A percentile compares a stretch with the other conserved stretches of the same genome.
These are phyloP conservation scores for Aporophyla nigra DNA, from an alignment of 2,888 invertebrate genomes.

Conservation along the genomic window DNA sequence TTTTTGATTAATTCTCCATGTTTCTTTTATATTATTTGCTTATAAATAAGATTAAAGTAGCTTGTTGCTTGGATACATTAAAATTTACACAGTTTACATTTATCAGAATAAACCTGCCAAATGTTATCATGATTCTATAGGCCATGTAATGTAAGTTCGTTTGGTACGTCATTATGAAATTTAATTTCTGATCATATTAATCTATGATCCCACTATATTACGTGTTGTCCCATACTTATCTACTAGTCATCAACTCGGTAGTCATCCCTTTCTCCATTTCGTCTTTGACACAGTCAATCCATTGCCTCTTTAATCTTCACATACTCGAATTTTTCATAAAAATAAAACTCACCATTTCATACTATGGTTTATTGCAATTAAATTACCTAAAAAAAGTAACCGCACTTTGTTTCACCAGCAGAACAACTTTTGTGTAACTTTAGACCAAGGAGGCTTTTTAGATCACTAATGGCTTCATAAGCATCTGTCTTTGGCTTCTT, in stretches of 20 bases:
- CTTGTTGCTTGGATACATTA: neutral
- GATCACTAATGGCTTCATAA: constrained; percentile 17
- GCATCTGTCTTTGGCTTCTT: constrained; percentile 70
- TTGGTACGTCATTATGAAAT: no score
- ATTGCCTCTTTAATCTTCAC: no score
- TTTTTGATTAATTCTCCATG: neutral
- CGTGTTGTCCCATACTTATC: neutral
- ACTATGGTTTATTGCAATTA: constrained; percentile 64
- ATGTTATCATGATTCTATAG: neutral
- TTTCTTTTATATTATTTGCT: neutral
- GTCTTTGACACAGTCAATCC: neutral
- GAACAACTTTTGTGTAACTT: constrained; percentile 3
- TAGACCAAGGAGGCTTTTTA: constrained; percentile 20
- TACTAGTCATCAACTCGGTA: neutral
- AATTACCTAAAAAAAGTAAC: constrained; percentile 71
- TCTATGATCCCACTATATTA: no score
- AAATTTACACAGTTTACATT: neutral
- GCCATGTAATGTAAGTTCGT: no score
- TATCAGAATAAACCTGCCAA: neutral
- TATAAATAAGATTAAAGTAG: neutral
- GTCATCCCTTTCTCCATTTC: no score
- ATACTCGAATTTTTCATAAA: no score
- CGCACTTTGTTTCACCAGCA: constrained; percentile 37
- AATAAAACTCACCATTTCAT: constrained; percentile 36
- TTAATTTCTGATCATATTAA: no score